Conservation (phyloP, 2,888 invertebrate species). For the Mesoligia furuncula region DNA sequence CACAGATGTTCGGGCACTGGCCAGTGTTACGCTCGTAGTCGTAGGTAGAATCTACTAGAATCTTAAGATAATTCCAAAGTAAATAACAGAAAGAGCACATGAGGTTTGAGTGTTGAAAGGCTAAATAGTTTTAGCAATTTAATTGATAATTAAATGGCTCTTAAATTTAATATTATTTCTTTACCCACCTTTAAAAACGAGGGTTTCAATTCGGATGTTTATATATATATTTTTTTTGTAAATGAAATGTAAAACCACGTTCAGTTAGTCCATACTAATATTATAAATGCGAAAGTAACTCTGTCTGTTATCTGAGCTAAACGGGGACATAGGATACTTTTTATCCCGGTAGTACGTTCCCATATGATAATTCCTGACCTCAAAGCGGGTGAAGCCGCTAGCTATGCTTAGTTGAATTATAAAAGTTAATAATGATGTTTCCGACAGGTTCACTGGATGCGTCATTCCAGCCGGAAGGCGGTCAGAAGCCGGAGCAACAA, state of each 20-base stretch:
- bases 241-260: background rate
- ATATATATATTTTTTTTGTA: background rate
- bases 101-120: background rate
- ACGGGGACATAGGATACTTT: background rate
- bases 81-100: background rate
- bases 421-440: background rate
- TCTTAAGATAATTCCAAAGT: background rate
- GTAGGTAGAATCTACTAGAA: background rate
- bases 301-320: background rate
- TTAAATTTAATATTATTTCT: background rate
- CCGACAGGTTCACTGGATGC: conserved; percentile 84
- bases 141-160: background rate
- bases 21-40: background rate
- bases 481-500: conserved; percentile 83
- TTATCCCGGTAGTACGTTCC: background rate
- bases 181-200: no score
- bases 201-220: no score
- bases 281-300: background rate
- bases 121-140: no score
- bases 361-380: background rate
- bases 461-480: conserved; percentile 80
- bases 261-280: background rate
- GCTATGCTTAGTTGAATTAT: background rate
- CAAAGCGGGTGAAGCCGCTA: background rate
- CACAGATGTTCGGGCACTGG: background rate